Conservation (phyloP, 2,113 vertebrate genomes). For the Varanus komodoensis region DNA sequence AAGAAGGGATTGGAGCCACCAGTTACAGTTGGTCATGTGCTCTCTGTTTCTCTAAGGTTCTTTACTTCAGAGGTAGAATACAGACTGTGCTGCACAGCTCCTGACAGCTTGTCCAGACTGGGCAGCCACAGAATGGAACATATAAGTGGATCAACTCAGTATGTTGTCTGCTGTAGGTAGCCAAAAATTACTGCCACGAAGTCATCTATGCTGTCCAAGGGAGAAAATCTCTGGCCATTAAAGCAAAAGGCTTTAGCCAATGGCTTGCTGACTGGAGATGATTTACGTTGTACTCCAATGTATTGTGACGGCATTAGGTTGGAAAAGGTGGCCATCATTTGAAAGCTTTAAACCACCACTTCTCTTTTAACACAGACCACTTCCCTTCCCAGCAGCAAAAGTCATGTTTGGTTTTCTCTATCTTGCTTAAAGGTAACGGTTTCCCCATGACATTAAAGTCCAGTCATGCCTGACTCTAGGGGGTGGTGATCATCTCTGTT, state of each 20-base stretch:
- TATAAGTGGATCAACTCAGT: background rate
- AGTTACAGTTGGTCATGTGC: slow-evolving; percentile 1
- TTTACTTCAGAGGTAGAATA: background rate
- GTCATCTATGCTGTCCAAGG: background rate
- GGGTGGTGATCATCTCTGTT: no score
- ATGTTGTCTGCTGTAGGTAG: background rate
- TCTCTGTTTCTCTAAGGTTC: background rate
- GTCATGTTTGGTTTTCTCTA: background rate
- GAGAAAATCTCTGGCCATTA: background rate
- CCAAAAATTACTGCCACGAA: background rate
- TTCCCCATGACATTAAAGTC: no score
- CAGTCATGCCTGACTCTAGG: no score
- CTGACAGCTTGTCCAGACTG: background rate
- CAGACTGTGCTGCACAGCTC: no score
- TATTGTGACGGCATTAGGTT: no score
- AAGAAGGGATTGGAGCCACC: background rate
- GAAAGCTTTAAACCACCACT: background rate
- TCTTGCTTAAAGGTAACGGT: background rate
- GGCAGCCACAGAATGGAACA: background rate
- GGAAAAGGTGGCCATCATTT: background rate
- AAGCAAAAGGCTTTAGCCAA: background rate
- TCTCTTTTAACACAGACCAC: background rate
- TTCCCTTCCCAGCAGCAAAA: background rate
- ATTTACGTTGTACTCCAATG: no score
- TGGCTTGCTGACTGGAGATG: background rate